These are phyloP conservation scores for Tigriopus japonicus DNA, from an alignment of 1,140 invertebrate species.

Conservation along the genomic window DNA sequence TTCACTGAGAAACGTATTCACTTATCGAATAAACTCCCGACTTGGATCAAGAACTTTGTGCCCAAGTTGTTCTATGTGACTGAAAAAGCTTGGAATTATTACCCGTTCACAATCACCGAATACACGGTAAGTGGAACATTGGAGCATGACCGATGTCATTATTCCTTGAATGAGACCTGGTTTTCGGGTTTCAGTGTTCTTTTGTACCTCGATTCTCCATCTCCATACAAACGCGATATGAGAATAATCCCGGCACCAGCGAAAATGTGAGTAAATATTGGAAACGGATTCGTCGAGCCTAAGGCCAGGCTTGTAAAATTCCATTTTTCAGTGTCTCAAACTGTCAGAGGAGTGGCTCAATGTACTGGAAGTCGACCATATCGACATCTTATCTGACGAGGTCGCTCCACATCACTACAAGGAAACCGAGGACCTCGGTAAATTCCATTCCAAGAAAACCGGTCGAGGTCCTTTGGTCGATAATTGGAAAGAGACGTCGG, in stretches of 20 bases:
- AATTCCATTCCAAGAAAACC: constrained; percentile 62
- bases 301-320: neutral
- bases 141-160: neutral
- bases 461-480: constrained; percentile 55
- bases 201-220: constrained; percentile 74
- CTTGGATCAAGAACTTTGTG: constrained; percentile 54
- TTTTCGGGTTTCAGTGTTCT: constrained; percentile 51
- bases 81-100: constrained; percentile 89
- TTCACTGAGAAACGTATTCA: constrained; percentile 81
- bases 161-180: constrained; percentile 14
- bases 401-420: constrained; percentile 68
- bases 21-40: constrained; percentile 70
- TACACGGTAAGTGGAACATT: constrained; percentile 17
- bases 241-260: constrained; percentile 65
- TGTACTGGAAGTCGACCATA: constrained; percentile 48
- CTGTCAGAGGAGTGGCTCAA: constrained; percentile 41
- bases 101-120: constrained; percentile 77
- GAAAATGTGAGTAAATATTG: constrained; percentile 53
- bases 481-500: constrained; percentile 50
- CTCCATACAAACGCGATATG: constrained; percentile 69
- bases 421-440: constrained; percentile 40
- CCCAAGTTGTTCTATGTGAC: constrained; percentile 80
- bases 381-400: constrained; percentile 78
- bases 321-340: constrained; percentile 44
- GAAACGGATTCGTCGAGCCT: constrained; percentile 1